Conservation (phyloP, 2,888 invertebrate genomes). For the Terebella lapidaria region DNA sequence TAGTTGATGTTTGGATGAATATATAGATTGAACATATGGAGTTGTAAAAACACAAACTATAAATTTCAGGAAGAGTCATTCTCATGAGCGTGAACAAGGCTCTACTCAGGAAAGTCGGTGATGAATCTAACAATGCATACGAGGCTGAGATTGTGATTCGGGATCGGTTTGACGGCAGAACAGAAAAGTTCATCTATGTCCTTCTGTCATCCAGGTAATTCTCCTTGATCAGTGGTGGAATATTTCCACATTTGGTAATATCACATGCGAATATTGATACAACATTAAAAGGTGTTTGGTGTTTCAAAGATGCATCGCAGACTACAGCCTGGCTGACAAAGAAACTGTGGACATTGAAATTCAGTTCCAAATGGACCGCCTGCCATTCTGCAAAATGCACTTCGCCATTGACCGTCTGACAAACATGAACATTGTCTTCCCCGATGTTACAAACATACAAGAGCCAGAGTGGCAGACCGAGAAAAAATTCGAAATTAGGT, state of each 20-base stretch:
- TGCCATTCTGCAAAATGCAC: slow-evolving; percentile 45
- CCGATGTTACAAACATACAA: no score
- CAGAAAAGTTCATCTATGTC: no score
- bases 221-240: slow-evolving; percentile 38
- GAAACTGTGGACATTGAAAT: slow-evolving; percentile 36
- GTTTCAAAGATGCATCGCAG: slow-evolving; percentile 2
- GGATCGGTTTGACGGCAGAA: slow-evolving; percentile 41
- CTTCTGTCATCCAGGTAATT: no score
- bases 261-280: slow-evolving; percentile 16
- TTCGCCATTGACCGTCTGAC: slow-evolving; percentile 38
- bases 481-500: no score
- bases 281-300: not conserved
- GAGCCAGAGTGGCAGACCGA: no score
- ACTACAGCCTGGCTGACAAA: slow-evolving; percentile 23
- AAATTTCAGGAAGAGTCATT: slow-evolving; percentile 26
- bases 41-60: not conserved
- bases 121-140: slow-evolving; percentile 26
- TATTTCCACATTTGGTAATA: slow-evolving; percentile 28
- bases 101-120: slow-evolving; percentile 12
- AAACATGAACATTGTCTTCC: slow-evolving; percentile 39
- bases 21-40: no score
- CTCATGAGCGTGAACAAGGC: slow-evolving; percentile 26
- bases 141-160: slow-evolving; percentile 39
- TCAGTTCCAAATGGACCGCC: slow-evolving; percentile 49
- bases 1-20: no score